A percentile compares a stretch with the other conserved stretches of the same genome.
Evolutionary conservation across 2,113 vertebrate genomes (phyloP).

Genomic region (Saccopteryx bilineata): DNA sequence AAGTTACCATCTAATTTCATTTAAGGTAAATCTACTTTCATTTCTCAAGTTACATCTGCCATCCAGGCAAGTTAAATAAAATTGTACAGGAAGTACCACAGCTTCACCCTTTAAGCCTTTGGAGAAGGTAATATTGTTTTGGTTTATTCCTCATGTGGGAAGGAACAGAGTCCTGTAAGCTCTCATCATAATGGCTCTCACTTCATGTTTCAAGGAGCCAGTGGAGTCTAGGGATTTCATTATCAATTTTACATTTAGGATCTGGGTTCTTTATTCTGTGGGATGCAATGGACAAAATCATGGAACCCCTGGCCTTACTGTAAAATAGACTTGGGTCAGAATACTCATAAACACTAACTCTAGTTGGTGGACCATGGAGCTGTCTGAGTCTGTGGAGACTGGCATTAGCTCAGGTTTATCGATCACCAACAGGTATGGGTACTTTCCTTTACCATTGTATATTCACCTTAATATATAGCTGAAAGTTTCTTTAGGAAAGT

Average conservation of each 20-base stretch:
- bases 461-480: neutral
- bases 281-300: neutral
- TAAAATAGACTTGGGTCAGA: neutral
- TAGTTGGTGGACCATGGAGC: neutral
- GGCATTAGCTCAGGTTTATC: neutral
- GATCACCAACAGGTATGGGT: neutral
- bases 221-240: neutral
- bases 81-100: neutral
- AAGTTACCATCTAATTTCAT: neutral
- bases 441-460: neutral
- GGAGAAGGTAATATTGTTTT: neutral
- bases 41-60: neutral
- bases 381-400: neutral
- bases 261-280: neutral
- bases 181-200: neutral
- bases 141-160: neutral
- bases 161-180: neutral
- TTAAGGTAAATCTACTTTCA: conserved; percentile 23
- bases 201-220: neutral
- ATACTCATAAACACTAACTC: neutral
- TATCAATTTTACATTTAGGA: neutral
- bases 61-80: neutral
- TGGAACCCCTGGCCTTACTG: neutral
- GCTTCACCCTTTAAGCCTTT: neutral
- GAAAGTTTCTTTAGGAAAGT: neutral